Percentiles rank a stretch among this genome's conserved stretches.
Conservation (phyloP, 2,888 invertebrate genomes). For the Phorcus lineatus region DNA sequence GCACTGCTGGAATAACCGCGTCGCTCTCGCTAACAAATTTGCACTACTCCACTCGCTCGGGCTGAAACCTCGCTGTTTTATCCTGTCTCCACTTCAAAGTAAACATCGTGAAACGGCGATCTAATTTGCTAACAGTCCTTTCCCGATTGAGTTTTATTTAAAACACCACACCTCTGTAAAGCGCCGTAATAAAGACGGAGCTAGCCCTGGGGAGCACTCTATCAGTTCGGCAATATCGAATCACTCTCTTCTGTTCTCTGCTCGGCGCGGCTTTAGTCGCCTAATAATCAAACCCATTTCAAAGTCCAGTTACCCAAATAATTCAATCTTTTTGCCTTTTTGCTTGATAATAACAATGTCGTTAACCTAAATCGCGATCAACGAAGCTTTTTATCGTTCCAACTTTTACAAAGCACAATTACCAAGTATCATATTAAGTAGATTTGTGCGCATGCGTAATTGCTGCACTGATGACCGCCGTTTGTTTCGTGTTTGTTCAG, state of each 20-base stretch:
- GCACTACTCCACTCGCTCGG: too few relatives aligned
- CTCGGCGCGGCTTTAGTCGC: neutral
- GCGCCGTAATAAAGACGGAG: neutral
- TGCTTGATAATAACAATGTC: conserved; percentile 18
- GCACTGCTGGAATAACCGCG: too few relatives aligned
- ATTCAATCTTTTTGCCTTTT: conserved; percentile 24
- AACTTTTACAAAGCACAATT: conserved; percentile 11
- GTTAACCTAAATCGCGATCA: conserved; percentile 20
- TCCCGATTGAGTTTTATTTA: conserved; percentile 4
- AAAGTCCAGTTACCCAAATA: conserved; percentile 22
- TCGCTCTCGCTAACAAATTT: too few relatives aligned
- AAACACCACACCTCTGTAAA: conserved; percentile 16
- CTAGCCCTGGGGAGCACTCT: neutral
- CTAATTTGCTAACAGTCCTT: conserved; percentile 22
- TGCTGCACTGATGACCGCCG: conserved; percentile 11
- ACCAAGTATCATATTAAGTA: conserved; percentile 2
- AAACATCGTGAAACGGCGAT: conserved; percentile 1
- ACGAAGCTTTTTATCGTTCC: conserved; percentile 19
- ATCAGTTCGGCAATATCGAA: conserved; percentile 1
- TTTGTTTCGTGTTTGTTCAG: conserved; percentile 18
- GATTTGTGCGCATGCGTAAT: conserved; percentile 16
- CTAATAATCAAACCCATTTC: conserved; percentile 8
- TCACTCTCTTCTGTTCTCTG: neutral
- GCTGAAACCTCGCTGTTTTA: too few relatives aligned
- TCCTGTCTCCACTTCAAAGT: conserved; percentile 14